phyloP scores from a whole-genome alignment of 1,140 invertebrate genomes.

The Trypoxylus dichotomus region DNA sequence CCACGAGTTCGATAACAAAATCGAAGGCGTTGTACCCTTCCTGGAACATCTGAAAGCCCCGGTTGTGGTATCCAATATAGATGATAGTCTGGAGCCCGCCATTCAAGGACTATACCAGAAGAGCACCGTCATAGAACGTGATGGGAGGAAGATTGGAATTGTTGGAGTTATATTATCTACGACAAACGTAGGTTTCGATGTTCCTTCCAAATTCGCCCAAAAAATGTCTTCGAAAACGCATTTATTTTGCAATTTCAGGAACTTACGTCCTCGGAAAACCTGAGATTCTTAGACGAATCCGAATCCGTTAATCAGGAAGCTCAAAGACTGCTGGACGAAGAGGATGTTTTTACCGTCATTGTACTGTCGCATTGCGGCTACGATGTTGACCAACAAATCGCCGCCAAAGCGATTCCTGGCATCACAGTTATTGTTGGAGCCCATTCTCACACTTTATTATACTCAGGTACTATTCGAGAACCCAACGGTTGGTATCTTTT shows the following conservation, averaged over 20 bases:
- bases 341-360: conserved; percentile 49
- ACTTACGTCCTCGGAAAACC: conserved; percentile 48
- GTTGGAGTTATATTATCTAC: conserved; percentile 75
- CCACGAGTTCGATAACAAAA: conserved; percentile 82
- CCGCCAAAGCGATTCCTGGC: conserved; percentile 61
- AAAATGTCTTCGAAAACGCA: not conserved
- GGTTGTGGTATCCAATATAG: conserved; percentile 75
- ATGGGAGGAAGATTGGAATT: conserved; percentile 70
- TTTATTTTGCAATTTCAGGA: conserved; percentile 46
- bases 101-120: conserved; percentile 62
- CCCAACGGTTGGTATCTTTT: not conserved
- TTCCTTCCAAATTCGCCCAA: not conserved
- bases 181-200: conserved; percentile 58
- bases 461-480: conserved; percentile 39
- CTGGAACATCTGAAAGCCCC: conserved; percentile 62
- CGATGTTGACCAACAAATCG: conserved; percentile 65
- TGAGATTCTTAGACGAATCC: conserved; percentile 57
- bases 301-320: conserved; percentile 52
- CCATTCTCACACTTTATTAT: conserved; percentile 72
- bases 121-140: conserved; percentile 59
- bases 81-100: conserved; percentile 65
- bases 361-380: conserved; percentile 65
- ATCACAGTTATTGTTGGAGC: conserved; percentile 84
- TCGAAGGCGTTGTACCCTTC: conserved; percentile 68
- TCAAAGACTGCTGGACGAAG: conserved; percentile 50